Evolutionary conservation across 2,113 vertebrate species (phyloP).

Genomic region (Mus pahari): DNA sequence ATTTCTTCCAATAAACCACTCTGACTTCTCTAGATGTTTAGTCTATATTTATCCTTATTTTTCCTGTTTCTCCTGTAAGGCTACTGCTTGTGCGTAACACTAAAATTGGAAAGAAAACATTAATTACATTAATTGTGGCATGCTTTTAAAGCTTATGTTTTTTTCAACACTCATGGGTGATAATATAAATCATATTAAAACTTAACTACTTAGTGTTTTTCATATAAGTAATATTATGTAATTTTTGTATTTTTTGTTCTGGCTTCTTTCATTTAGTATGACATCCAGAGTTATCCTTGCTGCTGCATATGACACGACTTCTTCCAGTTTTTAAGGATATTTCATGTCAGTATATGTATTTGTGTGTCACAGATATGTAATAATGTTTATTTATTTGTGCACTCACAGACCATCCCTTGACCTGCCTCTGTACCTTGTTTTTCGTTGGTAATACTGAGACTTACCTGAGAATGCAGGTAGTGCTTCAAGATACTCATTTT

Average conservation of each 20-base stretch:
- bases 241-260: neutral
- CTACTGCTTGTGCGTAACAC: neutral
- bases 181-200: neutral
- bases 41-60: neutral
- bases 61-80: neutral
- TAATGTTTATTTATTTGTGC: neutral
- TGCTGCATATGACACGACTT: too few species aligned
- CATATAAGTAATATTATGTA: neutral
- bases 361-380: neutral
- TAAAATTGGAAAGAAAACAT: neutral
- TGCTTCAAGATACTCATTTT: neutral
- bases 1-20: neutral
- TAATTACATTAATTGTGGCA: neutral
- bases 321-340: neutral
- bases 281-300: neutral
- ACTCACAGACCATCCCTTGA: neutral
- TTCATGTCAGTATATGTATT: neutral
- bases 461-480: neutral
- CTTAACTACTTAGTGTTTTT: neutral
- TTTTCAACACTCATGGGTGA: neutral
- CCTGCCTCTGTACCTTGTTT: neutral
- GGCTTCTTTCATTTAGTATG: neutral
- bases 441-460: too few species aligned
- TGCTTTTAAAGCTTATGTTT: neutral
- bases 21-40: neutral